phyloP scores from a whole-genome alignment of 2,113 vertebrate genomes.

The Gnathonemus echidnorhynchus region DNA sequence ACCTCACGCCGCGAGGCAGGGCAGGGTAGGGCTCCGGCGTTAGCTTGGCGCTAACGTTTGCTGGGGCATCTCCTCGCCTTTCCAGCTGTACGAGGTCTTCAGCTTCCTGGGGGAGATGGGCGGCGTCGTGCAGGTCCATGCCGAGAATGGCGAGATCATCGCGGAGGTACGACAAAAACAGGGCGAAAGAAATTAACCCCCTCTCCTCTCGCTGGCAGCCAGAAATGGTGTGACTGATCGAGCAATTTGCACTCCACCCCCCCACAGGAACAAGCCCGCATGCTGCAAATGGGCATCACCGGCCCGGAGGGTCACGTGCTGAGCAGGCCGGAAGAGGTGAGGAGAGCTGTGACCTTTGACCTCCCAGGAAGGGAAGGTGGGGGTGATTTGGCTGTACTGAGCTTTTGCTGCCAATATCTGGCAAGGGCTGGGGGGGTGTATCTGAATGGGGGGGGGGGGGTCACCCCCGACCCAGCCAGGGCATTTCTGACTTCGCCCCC shows the following conservation, averaged over 20 bases:
- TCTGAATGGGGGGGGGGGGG: background rate
- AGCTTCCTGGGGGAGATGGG: conserved; percentile 84
- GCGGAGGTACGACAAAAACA: conserved; percentile 70
- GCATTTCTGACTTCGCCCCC: background rate
- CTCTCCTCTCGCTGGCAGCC: background rate
- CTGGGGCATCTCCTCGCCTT: background rate
- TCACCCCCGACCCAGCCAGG: background rate
- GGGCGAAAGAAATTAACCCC: background rate
- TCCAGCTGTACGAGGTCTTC: conserved; percentile 90
- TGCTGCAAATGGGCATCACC: conserved; percentile 91
- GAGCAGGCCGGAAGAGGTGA: conserved; percentile 91
- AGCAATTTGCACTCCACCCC: conserved; percentile 14
- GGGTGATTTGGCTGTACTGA: background rate
- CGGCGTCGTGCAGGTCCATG: conserved; percentile 88
- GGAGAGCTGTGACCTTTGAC: background rate
- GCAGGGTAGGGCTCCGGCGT: background rate
- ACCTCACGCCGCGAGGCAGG: background rate
- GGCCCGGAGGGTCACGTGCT: conserved; percentile 90
- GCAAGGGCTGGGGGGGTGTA: background rate
- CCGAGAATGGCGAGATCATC: conserved; percentile 94
- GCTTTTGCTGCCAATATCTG: background rate
- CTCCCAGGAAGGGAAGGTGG: background rate
- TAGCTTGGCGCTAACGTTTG: background rate
- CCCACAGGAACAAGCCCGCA: conserved; percentile 79
- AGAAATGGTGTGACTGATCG: background rate